Evolutionary conservation across 1,140 invertebrate genomes (phyloP).

Genomic region (Gonatopus flavifemur): DNA sequence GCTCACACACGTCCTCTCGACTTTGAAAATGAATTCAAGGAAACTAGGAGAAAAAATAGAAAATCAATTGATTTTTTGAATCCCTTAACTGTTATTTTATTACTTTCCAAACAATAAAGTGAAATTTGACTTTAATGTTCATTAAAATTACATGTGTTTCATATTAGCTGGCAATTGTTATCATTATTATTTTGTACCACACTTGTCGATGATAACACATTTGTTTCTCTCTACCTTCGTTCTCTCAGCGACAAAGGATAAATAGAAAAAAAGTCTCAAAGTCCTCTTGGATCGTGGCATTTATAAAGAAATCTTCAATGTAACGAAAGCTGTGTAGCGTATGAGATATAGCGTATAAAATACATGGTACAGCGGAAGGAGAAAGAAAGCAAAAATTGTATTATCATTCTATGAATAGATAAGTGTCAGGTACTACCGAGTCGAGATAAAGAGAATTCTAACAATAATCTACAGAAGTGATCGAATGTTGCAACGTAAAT

Average conservation of each 20-base stretch:
- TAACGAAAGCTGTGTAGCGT: no score
- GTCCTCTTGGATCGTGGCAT: not conserved
- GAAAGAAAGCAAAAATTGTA: not conserved
- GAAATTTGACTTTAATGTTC: slow-evolving; percentile 11
- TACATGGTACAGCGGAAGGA: not conserved
- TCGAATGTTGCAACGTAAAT: no score
- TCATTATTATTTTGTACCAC: slow-evolving; percentile 18
- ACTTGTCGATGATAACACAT: slow-evolving; percentile 14
- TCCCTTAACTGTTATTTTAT: no score
- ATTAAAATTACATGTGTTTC: slow-evolving; percentile 16
- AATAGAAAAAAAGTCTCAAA: slow-evolving; percentile 8
- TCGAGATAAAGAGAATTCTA: not conserved
- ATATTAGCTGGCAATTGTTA: slow-evolving; percentile 7
- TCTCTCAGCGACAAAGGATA: slow-evolving; percentile 4
- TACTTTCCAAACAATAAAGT: slow-evolving; percentile 15
- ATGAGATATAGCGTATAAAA: not conserved
- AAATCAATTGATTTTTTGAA: no score
- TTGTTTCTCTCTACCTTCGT: slow-evolving; percentile 3
- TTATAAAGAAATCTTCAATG: not conserved
- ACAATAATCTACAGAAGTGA: not conserved
- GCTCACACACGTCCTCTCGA: no score
- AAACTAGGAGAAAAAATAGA: no score
- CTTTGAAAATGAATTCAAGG: no score
- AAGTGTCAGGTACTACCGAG: slow-evolving; percentile 1
- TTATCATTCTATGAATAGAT: not conserved